Base-by-base conservation (phyloP, 2,888 invertebrate species). In the Salpingus planirostris region DNA sequence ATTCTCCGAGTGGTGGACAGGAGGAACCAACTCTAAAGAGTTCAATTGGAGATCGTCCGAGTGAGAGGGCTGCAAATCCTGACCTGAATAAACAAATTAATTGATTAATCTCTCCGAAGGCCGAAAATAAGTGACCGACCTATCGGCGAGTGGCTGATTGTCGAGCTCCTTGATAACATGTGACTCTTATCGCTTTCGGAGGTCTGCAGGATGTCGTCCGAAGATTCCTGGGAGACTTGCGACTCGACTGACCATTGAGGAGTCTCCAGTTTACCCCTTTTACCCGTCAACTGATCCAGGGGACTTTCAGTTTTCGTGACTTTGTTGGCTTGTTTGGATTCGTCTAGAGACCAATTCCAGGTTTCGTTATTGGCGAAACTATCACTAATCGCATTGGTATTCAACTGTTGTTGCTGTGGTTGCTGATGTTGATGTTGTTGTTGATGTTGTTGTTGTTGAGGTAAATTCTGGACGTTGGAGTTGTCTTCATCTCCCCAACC, bases 221-320 rank as follows among this genome's bases (percentile, higher is more conserved):
- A 76, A 2, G 76, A 77, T 47, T 76, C 76, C 53, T 76, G 74
- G 6, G 76, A 76, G 61, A 74, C 69, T 55, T 77, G 76, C 18
- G 76, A 76, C 53, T 78, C 78, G 31, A 73, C 73, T 3, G 77
- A 77, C 77, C 76, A 77, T 46, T 77, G 76, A 2, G 76, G 75
- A 11, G 76, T 65, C 8, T 65, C 64, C 14, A 53, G 39, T 47
- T 60, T 62, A 27, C 46, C 52, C 8, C 57, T 47, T 39, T 54
- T 52, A 11, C 36, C 38, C 3, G 37, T 26, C 13, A 42, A 10
- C 10, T 22, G 25, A 13, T 30, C 33, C 10, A 26, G 7, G 7
- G 15, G 10, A 14, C 6, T 35, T 24, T 33, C 29, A 34, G 29
- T 38, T 28, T 44, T 68, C 63, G 35, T 23, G 26, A 66, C 27